Base-by-base conservation (phyloP, 2,797 vertebrate genomes). In the Adelosebastes latens region DNA sequence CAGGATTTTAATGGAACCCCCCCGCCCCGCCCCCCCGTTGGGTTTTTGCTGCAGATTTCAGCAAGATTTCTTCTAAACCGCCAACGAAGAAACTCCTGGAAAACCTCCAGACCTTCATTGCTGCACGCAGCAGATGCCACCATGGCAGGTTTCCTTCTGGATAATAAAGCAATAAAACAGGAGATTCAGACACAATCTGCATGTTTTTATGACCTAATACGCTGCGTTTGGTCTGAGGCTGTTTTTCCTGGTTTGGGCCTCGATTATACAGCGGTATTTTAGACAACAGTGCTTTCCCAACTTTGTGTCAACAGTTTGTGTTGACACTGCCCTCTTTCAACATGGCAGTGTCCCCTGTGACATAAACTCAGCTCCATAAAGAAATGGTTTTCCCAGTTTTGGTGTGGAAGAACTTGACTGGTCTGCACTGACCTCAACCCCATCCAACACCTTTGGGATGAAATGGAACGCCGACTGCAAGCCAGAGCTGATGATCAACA, bases 121-220 rank as follows among this genome's bases (percentile, higher is more conserved):
- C 31, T 8, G 22, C 31, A 6, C 59, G 0, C 32, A 72, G 65
- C n/a, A 3, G 31, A 61, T 3, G 52, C 80, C 73, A 76, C 77
- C 71, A 18, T 14, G 46, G 81, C 65, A 34, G 39, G 1, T 65
- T 81, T 73, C 36, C 13, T 14, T 53, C 14, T 29, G 32, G 52
- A 75, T 68, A 63, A 78, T 63, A 72, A 72, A 73, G 34, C 79
- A 63, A 52, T 66, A 49, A 78, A 84, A 71, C 27, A 11, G 20
- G n/a, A 77, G 68, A 64, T 27, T 65, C 32, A 59, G 69, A 36
- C n/a, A 8, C 31, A n/a, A 36, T 67, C 55, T 22, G 27, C 59
- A 34, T 77, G 53, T 72, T 77, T 69, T 67, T 67, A 59, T 56
- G 9, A 59, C 3, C 61, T 12, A 3, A 20, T 10, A 25, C 49